Evolutionary conservation across 2,113 vertebrate genomes (phyloP).

Genomic region (Tetraodon nigroviridis): DNA sequence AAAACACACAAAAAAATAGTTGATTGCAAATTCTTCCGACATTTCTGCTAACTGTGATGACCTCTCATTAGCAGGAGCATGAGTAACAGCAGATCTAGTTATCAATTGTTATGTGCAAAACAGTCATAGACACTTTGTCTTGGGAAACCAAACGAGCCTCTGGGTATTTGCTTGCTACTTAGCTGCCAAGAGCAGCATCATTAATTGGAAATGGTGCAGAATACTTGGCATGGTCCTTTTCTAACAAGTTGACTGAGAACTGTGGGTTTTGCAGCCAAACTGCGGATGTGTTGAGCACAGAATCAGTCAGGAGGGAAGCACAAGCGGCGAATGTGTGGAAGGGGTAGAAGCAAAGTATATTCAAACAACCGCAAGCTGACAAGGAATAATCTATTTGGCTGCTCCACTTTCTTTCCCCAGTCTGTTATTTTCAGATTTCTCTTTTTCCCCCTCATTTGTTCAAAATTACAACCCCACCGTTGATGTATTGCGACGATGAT

Average conservation of each 20-base stretch:
- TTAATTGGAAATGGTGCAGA: slow-evolving; percentile 72
- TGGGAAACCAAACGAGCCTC: slow-evolving; percentile 67
- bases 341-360: slow-evolving; percentile 6
- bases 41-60: slow-evolving; percentile 54
- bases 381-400: background rate
- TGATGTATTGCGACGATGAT: slow-evolving; percentile 66
- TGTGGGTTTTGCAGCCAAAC: slow-evolving; percentile 46
- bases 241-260: slow-evolving; percentile 62
- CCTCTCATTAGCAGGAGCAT: slow-evolving; percentile 68
- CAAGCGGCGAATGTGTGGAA: slow-evolving; percentile 31
- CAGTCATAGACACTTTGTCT: slow-evolving; percentile 57
- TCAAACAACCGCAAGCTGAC: background rate
- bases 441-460: slow-evolving; percentile 17
- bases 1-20: slow-evolving; percentile 55
- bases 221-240: slow-evolving; percentile 61
- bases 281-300: slow-evolving; percentile 42
- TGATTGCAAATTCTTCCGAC: slow-evolving; percentile 52
- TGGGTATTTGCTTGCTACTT: slow-evolving; percentile 63
- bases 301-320: slow-evolving; percentile 38
- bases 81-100: slow-evolving; percentile 59
- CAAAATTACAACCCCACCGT: slow-evolving; percentile 51
- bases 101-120: slow-evolving; percentile 55
- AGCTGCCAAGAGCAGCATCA: slow-evolving; percentile 69
- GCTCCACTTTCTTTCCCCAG: background rate
- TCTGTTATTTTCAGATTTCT: background rate